A percentile compares a stretch with the other conserved stretches of the same genome.
These are phyloP conservation scores for Cantharis rustica DNA, from an alignment of 2,888 invertebrate genomes.

Conservation along the genomic window DNA sequence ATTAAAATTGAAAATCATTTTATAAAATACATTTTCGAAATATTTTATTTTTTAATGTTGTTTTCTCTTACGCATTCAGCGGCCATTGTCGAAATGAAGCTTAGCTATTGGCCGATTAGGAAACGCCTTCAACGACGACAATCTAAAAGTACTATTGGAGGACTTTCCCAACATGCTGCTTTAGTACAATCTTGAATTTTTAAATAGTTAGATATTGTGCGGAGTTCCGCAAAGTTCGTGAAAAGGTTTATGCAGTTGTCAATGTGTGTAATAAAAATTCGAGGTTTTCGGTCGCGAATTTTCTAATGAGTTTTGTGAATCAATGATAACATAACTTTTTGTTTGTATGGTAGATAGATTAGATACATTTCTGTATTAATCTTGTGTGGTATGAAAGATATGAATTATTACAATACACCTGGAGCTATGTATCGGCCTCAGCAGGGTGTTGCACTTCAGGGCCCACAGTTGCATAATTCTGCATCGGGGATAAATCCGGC, in stretches of 20 bases:
- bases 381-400: slow-evolving; percentile 42
- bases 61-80: slow-evolving; percentile 39
- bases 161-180: not conserved
- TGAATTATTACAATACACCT: slow-evolving; percentile 75
- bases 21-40: not conserved
- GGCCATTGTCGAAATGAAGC: slow-evolving; percentile 44
- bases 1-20: not conserved
- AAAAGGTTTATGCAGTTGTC: not conserved
- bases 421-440: slow-evolving; percentile 54
- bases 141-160: not conserved
- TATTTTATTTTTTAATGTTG: not conserved
- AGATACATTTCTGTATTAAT: not conserved
- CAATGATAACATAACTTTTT: not conserved
- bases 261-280: not conserved
- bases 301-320: not conserved
- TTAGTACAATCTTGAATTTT: not conserved
- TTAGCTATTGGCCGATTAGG: slow-evolving; percentile 39
- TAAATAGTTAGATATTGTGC: not conserved
- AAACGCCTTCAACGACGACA: slow-evolving; percentile 10
- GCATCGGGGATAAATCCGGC: slow-evolving; percentile 43
- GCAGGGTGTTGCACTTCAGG: slow-evolving; percentile 58
- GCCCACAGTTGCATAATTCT: slow-evolving; percentile 57
- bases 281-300: not conserved
- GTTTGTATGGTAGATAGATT: not conserved
- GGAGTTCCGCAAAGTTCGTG: not conserved